Conservation (phyloP, 2,113 vertebrate species). For the Vicugna pacos region DNA sequence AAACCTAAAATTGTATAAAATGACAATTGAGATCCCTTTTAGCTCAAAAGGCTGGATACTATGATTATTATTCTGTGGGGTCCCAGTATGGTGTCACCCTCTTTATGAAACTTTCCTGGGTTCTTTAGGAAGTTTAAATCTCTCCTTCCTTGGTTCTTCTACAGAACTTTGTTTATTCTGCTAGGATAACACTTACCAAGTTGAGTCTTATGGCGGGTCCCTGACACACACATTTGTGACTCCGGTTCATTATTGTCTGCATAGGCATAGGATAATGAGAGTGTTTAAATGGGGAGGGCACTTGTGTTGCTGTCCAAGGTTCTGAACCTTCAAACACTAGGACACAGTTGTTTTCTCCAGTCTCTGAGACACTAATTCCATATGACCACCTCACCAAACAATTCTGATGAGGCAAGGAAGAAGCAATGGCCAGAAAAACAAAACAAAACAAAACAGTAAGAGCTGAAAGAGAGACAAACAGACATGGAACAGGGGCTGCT, state of each 20-base stretch:
- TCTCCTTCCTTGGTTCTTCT: constrained; percentile 8
- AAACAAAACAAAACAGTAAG: not conserved
- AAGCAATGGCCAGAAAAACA: not conserved
- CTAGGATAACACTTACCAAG: not conserved
- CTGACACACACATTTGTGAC: not conserved
- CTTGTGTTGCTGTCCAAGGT: constrained; percentile 72
- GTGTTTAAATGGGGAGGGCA: not conserved
- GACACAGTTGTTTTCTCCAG: not conserved
- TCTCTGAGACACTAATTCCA: constrained; percentile 1
- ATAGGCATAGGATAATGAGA: not conserved
- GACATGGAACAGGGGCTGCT: not conserved
- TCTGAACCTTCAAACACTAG: constrained; percentile 33
- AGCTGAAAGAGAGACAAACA: not conserved
- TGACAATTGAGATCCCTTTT: not conserved
- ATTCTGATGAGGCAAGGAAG: not conserved
- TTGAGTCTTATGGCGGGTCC: not conserved
- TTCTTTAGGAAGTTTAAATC: constrained; percentile 9
- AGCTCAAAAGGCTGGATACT: not conserved
- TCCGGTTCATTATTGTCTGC: not conserved
- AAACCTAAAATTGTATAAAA: constrained; percentile 34
- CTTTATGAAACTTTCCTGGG: not conserved
- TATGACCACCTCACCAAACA: not conserved
- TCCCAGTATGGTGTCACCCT: not conserved
- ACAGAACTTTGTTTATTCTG: not conserved
- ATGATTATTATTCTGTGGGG: not conserved